Base-by-base conservation (phyloP, 2,797 vertebrate genomes). In the Ficedula albicollis region DNA sequence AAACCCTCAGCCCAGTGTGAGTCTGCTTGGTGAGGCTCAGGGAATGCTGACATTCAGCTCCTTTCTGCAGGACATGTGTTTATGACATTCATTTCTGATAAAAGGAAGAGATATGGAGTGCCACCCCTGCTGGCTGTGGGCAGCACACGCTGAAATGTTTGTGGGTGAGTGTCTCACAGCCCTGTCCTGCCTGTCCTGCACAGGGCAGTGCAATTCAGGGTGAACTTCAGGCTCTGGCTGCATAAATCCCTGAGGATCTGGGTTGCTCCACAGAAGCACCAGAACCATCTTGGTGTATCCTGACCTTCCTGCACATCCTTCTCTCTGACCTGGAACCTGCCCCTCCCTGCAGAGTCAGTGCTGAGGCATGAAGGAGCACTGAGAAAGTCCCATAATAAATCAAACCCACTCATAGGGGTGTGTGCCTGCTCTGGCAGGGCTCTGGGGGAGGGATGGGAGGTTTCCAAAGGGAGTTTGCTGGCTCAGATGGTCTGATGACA, bases 361-460 rank as follows among this genome's bases (percentile, higher is more conserved):
- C 43, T 9, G 46, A 17, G 21, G 46, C 43, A 17, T 1, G 1
- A 66, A 85, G 15, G 10, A 43, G n/a, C 19, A 1, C 36, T 16
- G 39, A 48, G 48, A 62, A 38, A 3, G 11, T 51, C 59, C 43
- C 29, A 1, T 7, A 69, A 51, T 30, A 77, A 83, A 80, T 30
- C 60, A 51, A 55, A 51, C 15, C 23, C 22, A 1, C 30, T 74
- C 36, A 10, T 0, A 14, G 23, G 13, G 48, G 5, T 0, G 1
- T 1, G 7, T 62, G 25, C 19, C 69, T 66, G 74, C 43, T 32
- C 66, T 56, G 74, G 13, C 49, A 84, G 73, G 18, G 80, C 32
- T 43, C 36, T 66, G 52, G 17, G 25, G 69, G 25, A 51, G 44
- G 15, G 12, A 3, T 23, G 74, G 64, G 34, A 83, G 48, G 36